Percentiles rank a stretch among this genome's conserved stretches.
These are phyloP conservation scores for Cantharis nigra DNA, from an alignment of 2,888 invertebrate species.

Conservation along the genomic window DNA sequence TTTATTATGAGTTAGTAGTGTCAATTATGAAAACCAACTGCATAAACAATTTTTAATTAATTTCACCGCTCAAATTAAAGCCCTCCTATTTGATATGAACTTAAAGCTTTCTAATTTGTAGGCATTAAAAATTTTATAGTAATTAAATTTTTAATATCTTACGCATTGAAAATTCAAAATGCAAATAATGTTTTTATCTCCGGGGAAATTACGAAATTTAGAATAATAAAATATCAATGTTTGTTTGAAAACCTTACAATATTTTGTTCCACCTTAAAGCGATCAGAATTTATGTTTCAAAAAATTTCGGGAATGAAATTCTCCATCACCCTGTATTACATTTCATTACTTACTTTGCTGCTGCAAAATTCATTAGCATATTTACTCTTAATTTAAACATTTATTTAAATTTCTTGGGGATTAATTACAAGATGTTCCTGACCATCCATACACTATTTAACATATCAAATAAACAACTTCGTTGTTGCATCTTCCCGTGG, in stretches of 20 bases:
- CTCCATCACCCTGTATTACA: neutral
- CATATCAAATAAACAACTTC: slow-evolving; percentile 13
- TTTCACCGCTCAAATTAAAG: neutral
- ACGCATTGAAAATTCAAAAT: neutral
- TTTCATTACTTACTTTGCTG: neutral
- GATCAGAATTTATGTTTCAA: neutral
- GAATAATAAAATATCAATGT: neutral
- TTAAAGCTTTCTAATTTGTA: neutral
- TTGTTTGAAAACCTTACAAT: neutral
- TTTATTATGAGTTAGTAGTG: neutral
- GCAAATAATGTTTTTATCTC: neutral
- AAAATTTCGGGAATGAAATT: neutral
- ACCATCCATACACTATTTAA: slow-evolving; percentile 2
- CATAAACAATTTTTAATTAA: neutral
- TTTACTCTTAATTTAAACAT: neutral
- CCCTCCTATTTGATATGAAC: neutral
- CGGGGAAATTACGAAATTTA: neutral
- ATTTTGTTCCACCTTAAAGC: neutral
- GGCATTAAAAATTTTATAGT: neutral
- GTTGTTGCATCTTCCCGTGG: slow-evolving; percentile 4
- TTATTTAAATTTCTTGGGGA: neutral
- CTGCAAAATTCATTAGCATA: neutral
- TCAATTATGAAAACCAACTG: neutral
- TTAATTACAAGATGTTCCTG: neutral
- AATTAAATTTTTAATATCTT: neutral